Evolutionary conservation across 2,797 vertebrate genomes (phyloP).

Genomic region (Yasuhikotakia modesta): DNA sequence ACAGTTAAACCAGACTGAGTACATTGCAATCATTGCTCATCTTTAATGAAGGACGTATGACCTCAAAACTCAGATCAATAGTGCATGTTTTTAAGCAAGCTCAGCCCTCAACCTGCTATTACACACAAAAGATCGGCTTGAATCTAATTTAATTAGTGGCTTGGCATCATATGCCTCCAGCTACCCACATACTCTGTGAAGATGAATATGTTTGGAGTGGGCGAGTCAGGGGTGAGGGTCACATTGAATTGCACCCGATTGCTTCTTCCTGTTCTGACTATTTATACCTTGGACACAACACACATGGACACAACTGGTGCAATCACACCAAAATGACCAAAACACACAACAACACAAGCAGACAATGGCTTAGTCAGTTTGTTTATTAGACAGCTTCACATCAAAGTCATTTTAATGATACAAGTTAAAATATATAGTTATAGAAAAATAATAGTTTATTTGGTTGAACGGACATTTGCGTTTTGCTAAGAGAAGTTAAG

Average conservation of each 20-base stretch:
- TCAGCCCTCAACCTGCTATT: conserved; percentile 10
- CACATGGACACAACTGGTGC: neutral
- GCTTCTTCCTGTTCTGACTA: conserved; percentile 44
- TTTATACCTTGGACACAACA: neutral
- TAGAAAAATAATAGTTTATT: too few relatives aligned
- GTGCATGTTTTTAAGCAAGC: neutral
- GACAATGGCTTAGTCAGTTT: too few relatives aligned
- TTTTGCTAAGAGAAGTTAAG: too few relatives aligned
- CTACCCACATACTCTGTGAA: conserved; percentile 59
- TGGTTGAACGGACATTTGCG: too few relatives aligned
- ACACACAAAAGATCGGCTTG: conserved; percentile 55
- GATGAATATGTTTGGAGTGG: conserved; percentile 59
- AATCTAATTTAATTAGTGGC: conserved; percentile 61
- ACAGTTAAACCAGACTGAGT: too few relatives aligned
- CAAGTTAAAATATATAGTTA: too few relatives aligned
- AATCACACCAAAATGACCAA: neutral
- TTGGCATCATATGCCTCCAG: conserved; percentile 60
- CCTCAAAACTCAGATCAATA: conserved; percentile 43
- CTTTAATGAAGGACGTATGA: neutral
- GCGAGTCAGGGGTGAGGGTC: conserved; percentile 62
- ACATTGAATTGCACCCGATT: conserved; percentile 62
- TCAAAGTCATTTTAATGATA: too few relatives aligned
- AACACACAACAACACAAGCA: neutral
- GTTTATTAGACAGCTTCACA: too few relatives aligned
- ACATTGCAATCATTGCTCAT: neutral